These are phyloP conservation scores for Perca flavescens DNA, from an alignment of 2,113 vertebrate species.

Conservation along the genomic window DNA sequence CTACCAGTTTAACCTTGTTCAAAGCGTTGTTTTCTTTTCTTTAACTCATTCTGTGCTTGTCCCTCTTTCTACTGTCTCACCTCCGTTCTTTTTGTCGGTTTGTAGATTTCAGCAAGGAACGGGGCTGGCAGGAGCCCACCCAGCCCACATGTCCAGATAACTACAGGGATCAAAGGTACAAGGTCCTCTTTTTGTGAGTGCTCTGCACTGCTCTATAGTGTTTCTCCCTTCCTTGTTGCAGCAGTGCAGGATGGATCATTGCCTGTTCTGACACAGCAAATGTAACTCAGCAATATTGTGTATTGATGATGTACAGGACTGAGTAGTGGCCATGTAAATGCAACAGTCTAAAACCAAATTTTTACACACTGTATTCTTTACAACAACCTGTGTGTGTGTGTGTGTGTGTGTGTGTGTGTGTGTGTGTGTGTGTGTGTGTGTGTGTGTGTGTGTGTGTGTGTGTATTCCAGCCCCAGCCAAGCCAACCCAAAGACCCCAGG, in stretches of 20 bases:
- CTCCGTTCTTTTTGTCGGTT: conserved; percentile 28
- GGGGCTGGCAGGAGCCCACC: conserved; percentile 93
- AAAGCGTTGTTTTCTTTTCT: background rate
- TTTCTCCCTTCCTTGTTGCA: conserved; percentile 21
- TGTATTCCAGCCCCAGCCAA: conserved; percentile 87
- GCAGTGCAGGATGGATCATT: conserved; percentile 32
- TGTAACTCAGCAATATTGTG: conserved; percentile 2
- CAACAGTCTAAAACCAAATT: conserved; percentile 3
- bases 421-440: conserved; percentile 5
- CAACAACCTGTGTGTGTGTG: conserved; percentile 2
- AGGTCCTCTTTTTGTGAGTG: background rate
- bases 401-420: conserved; percentile 38
- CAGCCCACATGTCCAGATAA: conserved; percentile 91
- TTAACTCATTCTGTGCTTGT: background rate
- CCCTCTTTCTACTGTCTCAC: background rate
- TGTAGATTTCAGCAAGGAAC: conserved; percentile 93
- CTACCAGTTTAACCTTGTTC: background rate
- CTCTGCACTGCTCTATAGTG: conserved; percentile 9
- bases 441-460: conserved; percentile 41
- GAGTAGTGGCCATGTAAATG: background rate
- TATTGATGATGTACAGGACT: conserved; percentile 1
- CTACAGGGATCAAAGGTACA: conserved; percentile 95
- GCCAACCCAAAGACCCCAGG: conserved; percentile 88
- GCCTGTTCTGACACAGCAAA: conserved; percentile 17
- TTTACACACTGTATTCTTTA: background rate